Evolutionary conservation across 2,888 invertebrate species (phyloP), one percentile per base, ranked within the genome.

Genomic region (Alviniconcha strummeri): DNA sequence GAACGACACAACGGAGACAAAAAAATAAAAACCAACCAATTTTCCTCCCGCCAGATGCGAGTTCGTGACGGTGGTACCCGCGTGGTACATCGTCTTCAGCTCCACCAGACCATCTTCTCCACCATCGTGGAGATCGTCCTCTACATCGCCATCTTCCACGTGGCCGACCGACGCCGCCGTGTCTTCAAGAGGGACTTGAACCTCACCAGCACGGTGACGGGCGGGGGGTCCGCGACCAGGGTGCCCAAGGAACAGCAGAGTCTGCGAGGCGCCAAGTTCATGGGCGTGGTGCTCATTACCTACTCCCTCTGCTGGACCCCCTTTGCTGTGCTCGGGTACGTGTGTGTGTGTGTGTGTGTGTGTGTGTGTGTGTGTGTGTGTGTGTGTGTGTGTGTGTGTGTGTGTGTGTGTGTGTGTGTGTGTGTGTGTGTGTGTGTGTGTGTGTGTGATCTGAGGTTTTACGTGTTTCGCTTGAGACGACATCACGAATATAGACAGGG

Each of bases 231-330:
- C 9, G 9, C 36, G 8, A 52, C 36, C 8, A 8, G 36, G 36
- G 52, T 9, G 8, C 74, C 57, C n/a, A 81, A 72, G 55, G 72
- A 72, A 19, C 72, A 81, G 57, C 81, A 81, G 81, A 81, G 81
- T 57, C 72, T 81, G n/a, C 74, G 81, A 74, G 81, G 81, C 11
- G 81, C 81, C 57, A 81, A 81, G 81, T 81, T 81, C 81, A 81
- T 81, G 81, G 81, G 81, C 19, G 74, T 81, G 8, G 81, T 81
- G 5, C 74, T 81, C 69, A 81, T 81, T 17, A 69, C 72, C 1
- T 81, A 81, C 36, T 81, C 81, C 15, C 60, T 81, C 17, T 81
- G 81, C 52, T 81, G 81, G 81, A 74, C 74, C 5, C 81, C 81
- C 15, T 81, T 81, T 74, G 81, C 81, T 19, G 72, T 81, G 36